Evolutionary conservation across 2,888 invertebrate genomes (phyloP), one percentile per base, ranked within the genome.

Genomic region (Itoplectis maculator): DNA sequence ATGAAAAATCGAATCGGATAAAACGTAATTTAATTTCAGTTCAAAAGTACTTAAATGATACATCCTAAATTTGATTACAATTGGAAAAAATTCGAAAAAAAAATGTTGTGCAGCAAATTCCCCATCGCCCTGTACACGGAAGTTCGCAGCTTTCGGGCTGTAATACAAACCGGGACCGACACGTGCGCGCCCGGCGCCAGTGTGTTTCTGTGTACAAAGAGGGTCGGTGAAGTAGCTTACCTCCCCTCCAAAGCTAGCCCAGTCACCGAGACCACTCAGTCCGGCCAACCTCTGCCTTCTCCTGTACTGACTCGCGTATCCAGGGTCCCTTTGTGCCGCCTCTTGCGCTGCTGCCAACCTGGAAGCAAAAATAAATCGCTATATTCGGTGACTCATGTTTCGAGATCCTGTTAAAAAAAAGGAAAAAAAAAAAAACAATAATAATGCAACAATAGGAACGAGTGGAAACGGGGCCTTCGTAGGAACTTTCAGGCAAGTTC

Each of bases 341-440:
- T 97, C 96, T 96, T 97, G 97, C 96, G 97, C 97, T 96, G 97
- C 97, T 96, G 97, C 97, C 96, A 97, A 97, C 97, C 97, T 97
- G 95, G 87, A 89, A 86, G 61, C 84, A 84, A 73, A 86, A 63
- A 75, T 35, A 66, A 73, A 61, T 66, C 54, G 35, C 23, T 65
- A 49, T 59, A 45, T 70, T 45, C 54, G 9, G 35, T 37, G n/a
- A 15, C 2, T 73, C 42, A 29, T n/a, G 35, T 72, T 75, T 72
- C 9, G 6, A n/a, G 15, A 59, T 59, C 7, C n/a, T n/a, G 5
- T 35, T 51, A 56, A 20, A 42, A 42, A 42, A 8, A 13, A 42
- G 11, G 7, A 7, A 42, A 1, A 42, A 42, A 8, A 42, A 42
- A 5, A 42, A 1, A 8, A 42, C 8, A 42, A 42, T 11, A 49